phyloP scores from a whole-genome alignment of 2,888 invertebrate species.

The Leptopilina myrica region DNA sequence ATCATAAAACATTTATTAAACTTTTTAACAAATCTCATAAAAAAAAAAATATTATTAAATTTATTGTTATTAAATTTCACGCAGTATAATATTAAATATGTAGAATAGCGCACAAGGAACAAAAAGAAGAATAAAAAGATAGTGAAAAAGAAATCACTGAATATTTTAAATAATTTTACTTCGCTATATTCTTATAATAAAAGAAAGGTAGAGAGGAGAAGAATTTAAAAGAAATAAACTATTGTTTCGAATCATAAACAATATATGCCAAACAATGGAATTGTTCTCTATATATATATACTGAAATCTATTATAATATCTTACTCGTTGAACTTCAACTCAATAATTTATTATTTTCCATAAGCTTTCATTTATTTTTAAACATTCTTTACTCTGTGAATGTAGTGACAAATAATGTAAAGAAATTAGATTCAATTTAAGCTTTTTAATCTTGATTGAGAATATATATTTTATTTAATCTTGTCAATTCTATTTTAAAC shows the following conservation, averaged over 20 bases:
- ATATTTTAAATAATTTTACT: background rate
- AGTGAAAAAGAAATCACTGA: background rate
- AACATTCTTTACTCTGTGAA: background rate
- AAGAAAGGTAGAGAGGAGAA: background rate
- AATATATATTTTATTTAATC: no score
- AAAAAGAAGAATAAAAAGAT: no score
- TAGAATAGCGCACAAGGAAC: no score
- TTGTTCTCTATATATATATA: conserved; percentile 8
- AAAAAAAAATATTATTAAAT: background rate
- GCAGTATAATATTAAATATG: no score
- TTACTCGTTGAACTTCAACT: background rate
- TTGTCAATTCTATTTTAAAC: no score
- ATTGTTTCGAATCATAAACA: conserved; percentile 13
- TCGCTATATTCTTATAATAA: no score
- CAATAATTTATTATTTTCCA: conserved; percentile 20
- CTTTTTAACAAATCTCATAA: background rate
- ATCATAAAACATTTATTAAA: background rate
- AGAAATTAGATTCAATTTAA: background rate
- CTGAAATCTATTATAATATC: conserved; percentile 8
- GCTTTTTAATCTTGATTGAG: no score
- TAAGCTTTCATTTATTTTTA: conserved; percentile 1
- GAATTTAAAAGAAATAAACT: conserved; percentile 23
- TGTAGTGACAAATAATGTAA: background rate
- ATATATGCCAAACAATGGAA: conserved; percentile 22
- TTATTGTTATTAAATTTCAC: no score